These are phyloP conservation scores for Drosophila sturtevanti DNA, from an alignment of 1,140 invertebrate genomes.

Conservation along the genomic window DNA sequence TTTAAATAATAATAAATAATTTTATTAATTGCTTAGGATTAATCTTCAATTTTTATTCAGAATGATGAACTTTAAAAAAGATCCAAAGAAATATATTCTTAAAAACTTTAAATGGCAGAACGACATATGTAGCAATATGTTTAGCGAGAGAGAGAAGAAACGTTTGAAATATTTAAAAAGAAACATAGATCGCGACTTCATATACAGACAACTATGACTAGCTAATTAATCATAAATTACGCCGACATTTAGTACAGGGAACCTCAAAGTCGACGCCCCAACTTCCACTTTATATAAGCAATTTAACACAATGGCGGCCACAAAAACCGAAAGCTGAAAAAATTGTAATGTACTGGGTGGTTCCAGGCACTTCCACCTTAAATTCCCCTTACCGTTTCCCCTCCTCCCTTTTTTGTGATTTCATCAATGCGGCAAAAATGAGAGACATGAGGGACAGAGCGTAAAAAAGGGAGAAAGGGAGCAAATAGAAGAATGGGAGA, in stretches of 20 bases:
- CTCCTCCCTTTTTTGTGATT: background rate
- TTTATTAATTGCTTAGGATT: no score
- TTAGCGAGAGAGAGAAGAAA: no score
- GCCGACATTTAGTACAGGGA: no score
- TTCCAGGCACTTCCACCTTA: background rate
- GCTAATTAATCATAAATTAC: background rate
- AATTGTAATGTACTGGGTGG: background rate
- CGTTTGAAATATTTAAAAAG: no score
- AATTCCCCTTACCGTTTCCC: background rate
- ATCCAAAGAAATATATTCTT: no score
- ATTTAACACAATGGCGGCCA: constrained; percentile 33
- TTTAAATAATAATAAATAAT: no score
- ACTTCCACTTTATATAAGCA: constrained; percentile 12
- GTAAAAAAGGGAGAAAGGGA: background rate
- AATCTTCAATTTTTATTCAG: background rate
- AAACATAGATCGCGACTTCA: no score
- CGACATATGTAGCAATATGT: no score
- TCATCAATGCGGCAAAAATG: constrained; percentile 43
- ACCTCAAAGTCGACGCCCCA: background rate
- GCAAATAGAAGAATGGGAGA: background rate
- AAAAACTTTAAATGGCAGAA: no score
- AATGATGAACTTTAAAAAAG: no score
- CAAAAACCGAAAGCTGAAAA: background rate
- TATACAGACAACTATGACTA: no score
- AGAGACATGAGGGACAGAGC: background rate